A percentile compares a stretch with the other conserved stretches of the same genome.
These are phyloP conservation scores for Pristis pectinata DNA, from an alignment of 2,797 vertebrate genomes.

Conservation along the genomic window DNA sequence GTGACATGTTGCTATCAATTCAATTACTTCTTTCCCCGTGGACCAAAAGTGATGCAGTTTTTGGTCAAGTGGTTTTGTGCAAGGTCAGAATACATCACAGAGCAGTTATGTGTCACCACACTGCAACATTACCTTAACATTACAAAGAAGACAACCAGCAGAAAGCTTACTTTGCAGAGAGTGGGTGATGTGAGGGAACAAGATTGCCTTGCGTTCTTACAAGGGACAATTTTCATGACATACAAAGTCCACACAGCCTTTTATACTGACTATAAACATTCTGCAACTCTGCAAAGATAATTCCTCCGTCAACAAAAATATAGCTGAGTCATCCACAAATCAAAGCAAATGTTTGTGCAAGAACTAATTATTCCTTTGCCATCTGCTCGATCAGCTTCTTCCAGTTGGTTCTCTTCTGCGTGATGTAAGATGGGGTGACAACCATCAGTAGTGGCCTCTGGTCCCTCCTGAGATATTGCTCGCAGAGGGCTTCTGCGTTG, in stretches of 20 bases:
- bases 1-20: not conserved
- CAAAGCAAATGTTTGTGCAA: not conserved
- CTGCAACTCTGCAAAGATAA: not conserved
- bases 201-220: not conserved
- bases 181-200: not conserved
- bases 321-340: not conserved
- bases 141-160: not conserved
- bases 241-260: not conserved
- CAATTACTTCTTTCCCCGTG: not conserved
- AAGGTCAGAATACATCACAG: not conserved
- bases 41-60: not conserved
- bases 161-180: no score
- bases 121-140: not conserved
- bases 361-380: conserved; percentile 48
- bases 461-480: conserved; percentile 57
- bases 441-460: conserved; percentile 64
- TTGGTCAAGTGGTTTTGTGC: not conserved
- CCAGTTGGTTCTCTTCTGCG: conserved; percentile 80
- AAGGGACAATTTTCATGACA: not conserved
- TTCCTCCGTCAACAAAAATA: not conserved
- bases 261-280: not conserved
- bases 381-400: conserved; percentile 70
- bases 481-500: conserved; percentile 78
- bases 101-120: not conserved
- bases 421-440: conserved; percentile 82